Base-by-base conservation (phyloP, 2,113 vertebrate genomes). In the Columba janthina region DNA sequence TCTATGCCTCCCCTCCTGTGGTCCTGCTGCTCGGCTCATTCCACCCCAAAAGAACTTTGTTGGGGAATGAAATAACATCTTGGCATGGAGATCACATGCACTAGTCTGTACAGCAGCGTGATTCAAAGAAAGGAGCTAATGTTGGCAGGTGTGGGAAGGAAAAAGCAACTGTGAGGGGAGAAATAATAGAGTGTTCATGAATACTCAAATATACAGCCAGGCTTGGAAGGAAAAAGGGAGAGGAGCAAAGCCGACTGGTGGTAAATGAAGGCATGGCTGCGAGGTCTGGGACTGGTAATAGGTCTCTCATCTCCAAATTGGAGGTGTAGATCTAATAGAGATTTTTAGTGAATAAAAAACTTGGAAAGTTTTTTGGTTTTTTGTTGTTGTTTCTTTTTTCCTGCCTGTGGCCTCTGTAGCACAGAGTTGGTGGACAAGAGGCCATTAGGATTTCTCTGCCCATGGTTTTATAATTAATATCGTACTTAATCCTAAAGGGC, bases 121-220 rank as follows among this genome's bases (percentile, higher is more conserved):
- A 93, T 71, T 94, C 95, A 86, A 93, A 90, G 93, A n/a, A 93
- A 93, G 78, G 56, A 96, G 90, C 88, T 96, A 96, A 96, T 96
- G 92, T 94, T 96, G 96, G 94, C 96, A 97, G 96, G 96, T 97
- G 96, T 94, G 91, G 95, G 90, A 93, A 96, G 92, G 58, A 94
- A 96, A 96, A 96, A 87, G 62, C 94, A 94, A 96, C 96, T 92
- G 95, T 91, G 92, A 90, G 70, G 96, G 90, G 92, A 90, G 77
- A 97, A 95, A 92, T 91, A 94, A 96, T 89, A 87, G 84, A 94
- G 50, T 2, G 2, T 96, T 94, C 88, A 70, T 90, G 96, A 95
- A 91, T 92, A 86, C 92, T 85, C 53, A 79, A 86, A 65, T 65
- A 34, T 65, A 34, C 58, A 94, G 88, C 40, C 62, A 57, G 3